Evolutionary conservation across 2,113 vertebrate genomes (phyloP).

Genomic region (Oncorhynchus tshawytscha): DNA sequence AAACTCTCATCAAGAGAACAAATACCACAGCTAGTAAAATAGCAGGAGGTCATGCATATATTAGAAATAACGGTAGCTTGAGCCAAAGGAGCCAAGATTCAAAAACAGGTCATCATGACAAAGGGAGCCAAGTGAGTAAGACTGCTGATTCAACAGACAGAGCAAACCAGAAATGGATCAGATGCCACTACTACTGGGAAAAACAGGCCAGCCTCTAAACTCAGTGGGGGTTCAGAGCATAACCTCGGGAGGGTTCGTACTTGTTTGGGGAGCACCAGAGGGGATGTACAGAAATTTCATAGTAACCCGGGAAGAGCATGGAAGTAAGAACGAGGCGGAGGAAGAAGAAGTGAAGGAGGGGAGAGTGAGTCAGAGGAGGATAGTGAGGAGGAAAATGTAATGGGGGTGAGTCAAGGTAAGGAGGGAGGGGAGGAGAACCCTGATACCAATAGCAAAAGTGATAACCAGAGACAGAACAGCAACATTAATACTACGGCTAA

Average conservation of each 20-base stretch:
- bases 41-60: neutral
- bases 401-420: neutral
- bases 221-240: conserved; percentile 40
- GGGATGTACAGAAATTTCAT: conserved; percentile 72
- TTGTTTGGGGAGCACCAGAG: conserved; percentile 68
- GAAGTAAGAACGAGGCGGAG: neutral
- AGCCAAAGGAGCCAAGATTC: conserved; percentile 4
- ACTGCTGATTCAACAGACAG: conserved; percentile 3
- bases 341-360: conserved; percentile 10
- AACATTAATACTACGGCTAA: conserved; percentile 9
- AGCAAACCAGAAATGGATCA: neutral
- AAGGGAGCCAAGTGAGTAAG: neutral
- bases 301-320: conserved; percentile 40
- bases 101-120: conserved; percentile 4
- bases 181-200: conserved; percentile 18
- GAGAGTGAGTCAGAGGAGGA: neutral
- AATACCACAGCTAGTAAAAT: neutral
- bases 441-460: neutral
- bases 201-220: conserved; percentile 38
- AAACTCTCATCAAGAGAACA: conserved; percentile 16
- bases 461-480: neutral
- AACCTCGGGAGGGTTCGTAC: conserved; percentile 49
- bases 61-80: neutral
- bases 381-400: neutral
- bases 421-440: conserved; percentile 12